Evolutionary conservation across 2,797 vertebrate species (phyloP).

Genomic region (Salmo trutta): DNA sequence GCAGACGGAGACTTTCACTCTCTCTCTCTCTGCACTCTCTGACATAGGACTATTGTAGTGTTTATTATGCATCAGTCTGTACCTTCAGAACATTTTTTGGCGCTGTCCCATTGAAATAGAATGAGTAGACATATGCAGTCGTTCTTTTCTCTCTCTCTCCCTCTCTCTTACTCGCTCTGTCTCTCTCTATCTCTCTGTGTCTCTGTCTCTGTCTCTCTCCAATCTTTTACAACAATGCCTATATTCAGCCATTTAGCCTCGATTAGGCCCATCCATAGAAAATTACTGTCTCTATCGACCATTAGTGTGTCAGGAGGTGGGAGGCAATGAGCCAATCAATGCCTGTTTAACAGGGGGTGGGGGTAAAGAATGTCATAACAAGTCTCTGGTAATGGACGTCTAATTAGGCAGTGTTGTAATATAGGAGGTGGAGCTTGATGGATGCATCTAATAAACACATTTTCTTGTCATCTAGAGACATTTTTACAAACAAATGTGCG

Average conservation of each 20-base stretch:
- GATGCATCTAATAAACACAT: neutral
- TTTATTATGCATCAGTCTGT: neutral
- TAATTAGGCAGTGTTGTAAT: neutral
- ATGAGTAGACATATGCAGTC: neutral
- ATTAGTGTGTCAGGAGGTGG: constrained; percentile 22
- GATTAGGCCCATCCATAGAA: constrained; percentile 7
- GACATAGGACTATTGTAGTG: neutral
- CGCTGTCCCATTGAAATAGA: neutral
- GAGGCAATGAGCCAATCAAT: constrained; percentile 35
- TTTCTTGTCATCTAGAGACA: neutral
- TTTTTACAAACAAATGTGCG: neutral
- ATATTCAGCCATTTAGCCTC: constrained; percentile 6
- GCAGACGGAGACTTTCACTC: neutral
- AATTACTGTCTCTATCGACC: constrained; percentile 16
- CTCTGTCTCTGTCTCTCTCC: neutral
- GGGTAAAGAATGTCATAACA: constrained; percentile 42
- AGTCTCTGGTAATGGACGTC: constrained; percentile 15
- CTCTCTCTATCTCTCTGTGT: neutral
- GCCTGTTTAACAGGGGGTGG: constrained; percentile 35
- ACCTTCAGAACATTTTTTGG: neutral
- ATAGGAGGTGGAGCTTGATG: neutral
- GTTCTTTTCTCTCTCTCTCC: neutral
- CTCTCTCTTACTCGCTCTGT: neutral
- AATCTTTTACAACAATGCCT: neutral
- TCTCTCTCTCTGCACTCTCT: too few species aligned